Evolutionary conservation across 2,113 vertebrate species (phyloP).

Genomic region (Hepsetus odoe): DNA sequence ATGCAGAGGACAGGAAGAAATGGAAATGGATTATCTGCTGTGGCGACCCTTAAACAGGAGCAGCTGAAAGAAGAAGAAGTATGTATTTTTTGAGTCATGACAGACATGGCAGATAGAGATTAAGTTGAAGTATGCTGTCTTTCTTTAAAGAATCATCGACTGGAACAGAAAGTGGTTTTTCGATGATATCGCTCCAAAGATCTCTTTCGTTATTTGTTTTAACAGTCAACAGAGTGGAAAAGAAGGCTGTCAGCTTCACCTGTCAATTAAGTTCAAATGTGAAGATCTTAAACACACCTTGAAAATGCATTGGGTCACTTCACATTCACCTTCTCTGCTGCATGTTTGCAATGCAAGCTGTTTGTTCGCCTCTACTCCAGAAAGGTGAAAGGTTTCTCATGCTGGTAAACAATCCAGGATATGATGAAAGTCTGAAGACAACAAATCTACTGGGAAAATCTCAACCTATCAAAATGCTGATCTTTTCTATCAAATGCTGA

Average conservation of each 20-base stretch:
- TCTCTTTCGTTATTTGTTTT: neutral
- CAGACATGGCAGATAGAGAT: no score
- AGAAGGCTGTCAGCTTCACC: neutral
- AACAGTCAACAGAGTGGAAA: constrained; percentile 1
- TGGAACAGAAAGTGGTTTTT: neutral
- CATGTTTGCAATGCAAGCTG: neutral
- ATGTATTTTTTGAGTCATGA: no score
- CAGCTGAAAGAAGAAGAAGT: no score
- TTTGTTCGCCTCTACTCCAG: neutral
- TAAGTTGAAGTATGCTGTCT: no score
- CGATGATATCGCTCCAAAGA: neutral
- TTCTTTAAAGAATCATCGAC: no score
- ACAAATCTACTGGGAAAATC: constrained; percentile 21
- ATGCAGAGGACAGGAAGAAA: no score
- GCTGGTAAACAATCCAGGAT: constrained; percentile 9
- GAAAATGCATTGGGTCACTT: neutral
- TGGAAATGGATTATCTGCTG: no score
- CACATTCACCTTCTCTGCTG: constrained; percentile 19
- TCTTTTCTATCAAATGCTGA: constrained; percentile 15
- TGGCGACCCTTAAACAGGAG: no score
- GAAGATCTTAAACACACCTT: neutral
- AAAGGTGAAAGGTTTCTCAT: neutral
- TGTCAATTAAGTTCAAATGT: neutral
- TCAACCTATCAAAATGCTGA: neutral
- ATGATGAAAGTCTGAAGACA: constrained; percentile 6